Base-by-base conservation (phyloP, 2,888 invertebrate genomes). In the Phyllotreta striolata region DNA sequence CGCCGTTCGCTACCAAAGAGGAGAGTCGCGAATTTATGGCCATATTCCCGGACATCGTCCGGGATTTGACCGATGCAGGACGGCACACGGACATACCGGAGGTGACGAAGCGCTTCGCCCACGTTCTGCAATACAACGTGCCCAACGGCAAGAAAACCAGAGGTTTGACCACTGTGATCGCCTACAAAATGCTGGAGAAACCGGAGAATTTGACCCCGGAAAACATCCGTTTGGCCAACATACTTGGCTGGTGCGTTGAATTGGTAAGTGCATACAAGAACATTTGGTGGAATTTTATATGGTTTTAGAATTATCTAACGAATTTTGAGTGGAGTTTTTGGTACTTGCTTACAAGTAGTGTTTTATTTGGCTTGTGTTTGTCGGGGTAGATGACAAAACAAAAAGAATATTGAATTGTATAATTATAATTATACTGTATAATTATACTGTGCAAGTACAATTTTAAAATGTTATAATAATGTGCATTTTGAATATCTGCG, bases 201-300 rank as follows among this genome's bases (percentile, higher is more conserved):
- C 84, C 85, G 0, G 84, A 88, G n/a, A 84, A 88, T 63, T 81
- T 91, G 3, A 91, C 91, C 0, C 88, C 91, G 0, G 93, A 93
- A 70, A 92, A 92, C 73, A 81, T 95, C 41, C 87, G 89, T 72
- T 80, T 90, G 64, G 93, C 94, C 0, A 90, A 92, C 71, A 89
- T 95, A 73, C 85, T 97, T 80, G 97, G 96, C 67, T 97, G 97
- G 96, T 95, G 96, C 79, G 88, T 93, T 3, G 98, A 98, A 88
- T 87, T 96, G 90, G 96, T 97, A 81, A 85, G 87, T 83, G 12
- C 10, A 40, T 59, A 10, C 38, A 38, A 7, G 12, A 12, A 37
- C 35, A 37, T 44, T 37, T 57, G 24, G 24, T 24, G 1, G 4
- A 3, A 4, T 10, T 38, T 24, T 14, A 37, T 9, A 7, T 41